phyloP scores from a whole-genome alignment of 2,888 invertebrate species.

The Agrotis exclamationis region DNA sequence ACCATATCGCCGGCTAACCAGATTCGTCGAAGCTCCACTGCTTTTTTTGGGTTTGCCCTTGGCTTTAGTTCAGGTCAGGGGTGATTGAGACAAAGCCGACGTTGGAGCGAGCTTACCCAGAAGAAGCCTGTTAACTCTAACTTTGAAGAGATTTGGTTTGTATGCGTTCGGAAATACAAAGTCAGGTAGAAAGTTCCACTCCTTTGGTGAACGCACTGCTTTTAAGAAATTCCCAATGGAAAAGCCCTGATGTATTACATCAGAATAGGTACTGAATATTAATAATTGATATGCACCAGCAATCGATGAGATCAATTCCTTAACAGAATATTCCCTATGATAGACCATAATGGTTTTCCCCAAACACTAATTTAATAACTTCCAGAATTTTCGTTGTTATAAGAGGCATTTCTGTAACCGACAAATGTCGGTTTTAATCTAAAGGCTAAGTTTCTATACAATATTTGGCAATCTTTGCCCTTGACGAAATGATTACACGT shows the following conservation, averaged over 20 bases:
- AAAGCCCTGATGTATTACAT: neutral
- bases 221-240: neutral
- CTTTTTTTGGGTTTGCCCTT: no score
- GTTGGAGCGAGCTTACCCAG: no score
- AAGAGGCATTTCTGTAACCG: neutral
- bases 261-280: neutral
- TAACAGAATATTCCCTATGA: neutral
- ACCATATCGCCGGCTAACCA: neutral
- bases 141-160: no score
- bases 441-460: conserved; percentile 50
- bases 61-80: no score
- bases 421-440: conserved; percentile 22
- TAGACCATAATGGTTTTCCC: neutral
- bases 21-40: neutral
- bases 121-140: no score
- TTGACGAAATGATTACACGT: conserved; percentile 40
- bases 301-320: neutral
- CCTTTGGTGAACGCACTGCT: neutral
- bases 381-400: conserved; percentile 3
- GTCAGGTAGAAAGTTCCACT: no score
- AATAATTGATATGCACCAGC: neutral
- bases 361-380: neutral
- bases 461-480: conserved; percentile 50
- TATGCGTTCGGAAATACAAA: no score
- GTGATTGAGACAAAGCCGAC: no score